Evolutionary conservation across 2,888 invertebrate genomes (phyloP).

Genomic region (Hypercompe scribonia): DNA sequence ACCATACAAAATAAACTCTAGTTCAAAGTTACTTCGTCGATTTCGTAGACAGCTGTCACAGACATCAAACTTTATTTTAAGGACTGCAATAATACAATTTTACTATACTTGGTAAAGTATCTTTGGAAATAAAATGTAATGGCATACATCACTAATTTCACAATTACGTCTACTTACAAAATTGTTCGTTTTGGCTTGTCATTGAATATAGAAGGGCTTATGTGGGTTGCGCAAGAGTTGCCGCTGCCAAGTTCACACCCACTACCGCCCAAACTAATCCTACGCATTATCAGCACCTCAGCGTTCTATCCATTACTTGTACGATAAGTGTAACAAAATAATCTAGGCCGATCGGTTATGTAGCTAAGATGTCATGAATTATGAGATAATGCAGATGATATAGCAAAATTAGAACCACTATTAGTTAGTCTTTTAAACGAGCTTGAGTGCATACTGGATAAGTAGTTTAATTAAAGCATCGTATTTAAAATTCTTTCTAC

Average conservation of each 20-base stretch:
- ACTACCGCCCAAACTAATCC: conserved; percentile 72
- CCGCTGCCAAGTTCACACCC: conserved; percentile 78
- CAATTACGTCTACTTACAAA: conserved; percentile 22
- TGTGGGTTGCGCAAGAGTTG: conserved; percentile 67
- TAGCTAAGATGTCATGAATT: neutral
- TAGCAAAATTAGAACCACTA: neutral
- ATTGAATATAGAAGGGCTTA: conserved; percentile 71
- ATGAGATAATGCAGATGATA: neutral
- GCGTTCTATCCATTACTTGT: conserved; percentile 52
- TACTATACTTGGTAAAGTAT: neutral
- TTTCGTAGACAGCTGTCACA: too few species aligned
- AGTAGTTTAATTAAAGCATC: neutral
- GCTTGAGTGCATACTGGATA: neutral
- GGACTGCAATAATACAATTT: neutral
- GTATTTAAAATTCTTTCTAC: neutral
- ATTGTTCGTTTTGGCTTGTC: conserved; percentile 43
- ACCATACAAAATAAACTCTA: too few species aligned
- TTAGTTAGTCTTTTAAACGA: neutral
- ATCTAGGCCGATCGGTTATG: conserved; percentile 22
- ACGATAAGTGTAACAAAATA: conserved; percentile 36
- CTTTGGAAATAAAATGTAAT: neutral
- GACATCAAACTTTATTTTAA: too few species aligned
- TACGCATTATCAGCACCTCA: conserved; percentile 62
- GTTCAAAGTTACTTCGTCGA: too few species aligned
- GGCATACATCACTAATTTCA: conserved; percentile 34